Percentiles rank a stretch among this genome's conserved stretches.
These are phyloP conservation scores for Drosophila albomicans DNA, from an alignment of 1,140 invertebrate species.

Conservation along the genomic window DNA sequence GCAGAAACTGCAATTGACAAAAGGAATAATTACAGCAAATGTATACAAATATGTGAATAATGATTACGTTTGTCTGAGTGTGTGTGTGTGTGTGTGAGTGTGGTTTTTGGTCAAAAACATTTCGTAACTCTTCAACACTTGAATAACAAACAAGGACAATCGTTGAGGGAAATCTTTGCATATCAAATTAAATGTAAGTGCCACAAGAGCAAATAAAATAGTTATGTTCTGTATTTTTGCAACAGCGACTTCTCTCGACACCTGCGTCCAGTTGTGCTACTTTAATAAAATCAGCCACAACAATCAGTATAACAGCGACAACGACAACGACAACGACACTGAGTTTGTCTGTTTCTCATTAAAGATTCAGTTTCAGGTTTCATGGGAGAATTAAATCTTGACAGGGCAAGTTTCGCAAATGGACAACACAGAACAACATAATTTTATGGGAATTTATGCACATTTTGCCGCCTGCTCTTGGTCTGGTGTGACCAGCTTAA, in stretches of 20 bases:
- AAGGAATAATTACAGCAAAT: conserved; percentile 21
- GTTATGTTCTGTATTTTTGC: conserved; percentile 25
- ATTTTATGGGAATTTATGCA: conserved; percentile 71
- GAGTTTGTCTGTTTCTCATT: conserved; percentile 62
- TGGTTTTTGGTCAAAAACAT: conserved; percentile 65
- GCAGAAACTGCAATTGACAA: conserved; percentile 51
- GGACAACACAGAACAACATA: conserved; percentile 54
- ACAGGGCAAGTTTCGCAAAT: conserved; percentile 52
- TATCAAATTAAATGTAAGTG: conserved; percentile 75
- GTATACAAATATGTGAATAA: conserved; percentile 6
- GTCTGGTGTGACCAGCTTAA: conserved; percentile 28
- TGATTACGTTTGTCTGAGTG: not conserved
- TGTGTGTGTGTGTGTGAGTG: conserved; percentile 26
- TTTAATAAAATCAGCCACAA: conserved; percentile 56
- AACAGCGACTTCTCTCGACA: conserved; percentile 10
- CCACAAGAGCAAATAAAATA: conserved; percentile 77
- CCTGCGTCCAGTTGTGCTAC: conserved; percentile 27
- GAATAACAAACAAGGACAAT: conserved; percentile 55
- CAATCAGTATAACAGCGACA: conserved; percentile 43
- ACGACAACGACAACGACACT: conserved; percentile 16
- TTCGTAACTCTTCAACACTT: conserved; percentile 53
- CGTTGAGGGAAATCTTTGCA: conserved; percentile 64
- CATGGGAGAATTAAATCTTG: conserved; percentile 77
- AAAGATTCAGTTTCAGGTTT: conserved; percentile 78
- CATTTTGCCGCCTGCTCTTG: conserved; percentile 1